A percentile compares a stretch with the other conserved stretches of the same genome.
Evolutionary conservation across 2,113 vertebrate genomes (phyloP).

Genomic region (Pluvianellus socialis): DNA sequence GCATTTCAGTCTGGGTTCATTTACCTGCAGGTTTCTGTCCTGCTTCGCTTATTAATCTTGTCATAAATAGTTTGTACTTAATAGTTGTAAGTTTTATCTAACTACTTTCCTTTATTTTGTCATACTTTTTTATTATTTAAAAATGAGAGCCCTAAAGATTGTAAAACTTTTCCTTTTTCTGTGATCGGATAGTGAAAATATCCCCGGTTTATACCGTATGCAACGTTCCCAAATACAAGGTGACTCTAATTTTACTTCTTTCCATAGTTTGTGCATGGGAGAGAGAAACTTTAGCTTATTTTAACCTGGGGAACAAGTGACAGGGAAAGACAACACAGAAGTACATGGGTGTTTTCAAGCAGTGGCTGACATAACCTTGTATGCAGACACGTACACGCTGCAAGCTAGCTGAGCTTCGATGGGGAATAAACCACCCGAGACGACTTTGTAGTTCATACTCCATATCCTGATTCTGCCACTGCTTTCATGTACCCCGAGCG

Average conservation of each 20-base stretch:
- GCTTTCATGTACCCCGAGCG: neutral
- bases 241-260: neutral
- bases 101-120: slow-evolving; percentile 23
- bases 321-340: neutral
- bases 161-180: neutral
- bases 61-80: slow-evolving; percentile 25
- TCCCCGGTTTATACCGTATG: neutral
- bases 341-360: neutral
- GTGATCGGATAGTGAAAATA: neutral
- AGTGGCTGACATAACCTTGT: neutral
- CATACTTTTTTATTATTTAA: slow-evolving; percentile 38
- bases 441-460: neutral
- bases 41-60: neutral
- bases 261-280: neutral
- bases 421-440: neutral
- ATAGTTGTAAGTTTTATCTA: neutral
- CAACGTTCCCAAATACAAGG: neutral
- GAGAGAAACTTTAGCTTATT: neutral
- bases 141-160: neutral
- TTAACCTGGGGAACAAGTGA: neutral
- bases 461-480: neutral
- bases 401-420: neutral
- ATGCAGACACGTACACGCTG: neutral
- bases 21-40: slow-evolving; percentile 24
- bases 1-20: neutral